phyloP scores from a whole-genome alignment of 2,113 vertebrate species.

The Gadus macrocephalus region DNA sequence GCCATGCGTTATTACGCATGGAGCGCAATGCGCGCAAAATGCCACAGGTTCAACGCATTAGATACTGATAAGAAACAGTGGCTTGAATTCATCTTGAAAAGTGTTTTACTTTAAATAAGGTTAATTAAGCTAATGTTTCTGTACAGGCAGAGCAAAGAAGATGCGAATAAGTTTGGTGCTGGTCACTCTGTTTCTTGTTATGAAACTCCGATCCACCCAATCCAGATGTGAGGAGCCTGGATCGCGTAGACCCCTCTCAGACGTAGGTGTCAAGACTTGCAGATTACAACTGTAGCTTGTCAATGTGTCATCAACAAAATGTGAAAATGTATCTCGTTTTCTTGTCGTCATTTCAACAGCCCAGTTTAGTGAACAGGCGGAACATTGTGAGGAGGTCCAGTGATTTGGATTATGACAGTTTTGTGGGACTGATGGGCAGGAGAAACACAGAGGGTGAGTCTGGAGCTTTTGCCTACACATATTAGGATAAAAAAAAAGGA shows the following conservation, averaged over 20 bases:
- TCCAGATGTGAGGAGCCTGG: conserved; percentile 69
- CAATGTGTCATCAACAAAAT: background rate
- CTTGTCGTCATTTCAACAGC: conserved; percentile 50
- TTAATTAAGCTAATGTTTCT: background rate
- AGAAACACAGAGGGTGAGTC: conserved; percentile 72
- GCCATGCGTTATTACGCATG: conserved; percentile 47
- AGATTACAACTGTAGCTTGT: too few species aligned
- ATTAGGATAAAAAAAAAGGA: background rate
- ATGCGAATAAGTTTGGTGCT: conserved; percentile 70
- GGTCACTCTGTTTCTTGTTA: conserved; percentile 65
- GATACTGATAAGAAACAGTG: background rate
- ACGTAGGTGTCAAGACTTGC: conserved; percentile 48
- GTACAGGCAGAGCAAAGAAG: conserved; percentile 51
- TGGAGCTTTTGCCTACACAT: background rate
- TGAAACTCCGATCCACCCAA: conserved; percentile 64
- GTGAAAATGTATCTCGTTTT: background rate
- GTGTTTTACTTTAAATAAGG: too few species aligned
- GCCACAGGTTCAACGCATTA: background rate
- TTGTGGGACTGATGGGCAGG: conserved; percentile 81
- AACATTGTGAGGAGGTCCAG: conserved; percentile 74
- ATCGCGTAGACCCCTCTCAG: conserved; percentile 49
- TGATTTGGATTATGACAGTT: conserved; percentile 80
- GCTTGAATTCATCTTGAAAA: too few species aligned
- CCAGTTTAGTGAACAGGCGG: conserved; percentile 62
- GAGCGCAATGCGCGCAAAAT: conserved; percentile 11